Evolutionary conservation across 2,888 invertebrate species (phyloP).

Genomic region (Neoscelio sp.): DNA sequence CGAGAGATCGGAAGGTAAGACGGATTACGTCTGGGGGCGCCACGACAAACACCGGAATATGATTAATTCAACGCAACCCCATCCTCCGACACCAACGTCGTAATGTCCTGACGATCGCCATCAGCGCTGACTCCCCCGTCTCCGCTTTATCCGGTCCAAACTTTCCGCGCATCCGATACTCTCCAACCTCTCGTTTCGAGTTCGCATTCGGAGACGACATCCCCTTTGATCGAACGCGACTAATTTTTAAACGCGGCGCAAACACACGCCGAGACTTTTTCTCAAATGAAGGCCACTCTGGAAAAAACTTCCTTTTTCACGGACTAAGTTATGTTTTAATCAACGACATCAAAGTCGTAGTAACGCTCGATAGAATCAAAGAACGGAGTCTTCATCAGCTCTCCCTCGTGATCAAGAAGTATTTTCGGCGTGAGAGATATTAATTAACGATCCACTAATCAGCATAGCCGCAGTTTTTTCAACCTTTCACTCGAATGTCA

Average conservation of each 20-base stretch:
- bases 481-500: constrained; percentile 18
- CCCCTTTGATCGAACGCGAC: constrained; percentile 51
- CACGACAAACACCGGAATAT: constrained; percentile 83
- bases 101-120: constrained; percentile 53
- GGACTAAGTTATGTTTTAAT: constrained; percentile 79
- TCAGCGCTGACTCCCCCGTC: constrained; percentile 46
- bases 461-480: constrained; percentile 38
- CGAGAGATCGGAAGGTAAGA: constrained; percentile 82
- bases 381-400: constrained; percentile 75
- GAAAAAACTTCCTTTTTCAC: constrained; percentile 39
- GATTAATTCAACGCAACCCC: constrained; percentile 83
- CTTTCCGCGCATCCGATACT: no score
- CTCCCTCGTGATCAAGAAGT: constrained; percentile 54
- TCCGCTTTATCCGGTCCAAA: constrained; percentile 18
- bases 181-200: no score
- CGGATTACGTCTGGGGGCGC: constrained; percentile 82
- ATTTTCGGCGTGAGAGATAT: constrained; percentile 56
- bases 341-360: constrained; percentile 81
- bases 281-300: no score
- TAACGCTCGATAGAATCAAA: constrained; percentile 74
- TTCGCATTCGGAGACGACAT: neutral
- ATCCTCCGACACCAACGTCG: constrained; percentile 73
- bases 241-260: constrained; percentile 58
- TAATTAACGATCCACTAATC: constrained; percentile 68
- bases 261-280: constrained; percentile 41